phyloP scores from a whole-genome alignment of 2,797 vertebrate genomes.

The Sebastes nivosus region DNA sequence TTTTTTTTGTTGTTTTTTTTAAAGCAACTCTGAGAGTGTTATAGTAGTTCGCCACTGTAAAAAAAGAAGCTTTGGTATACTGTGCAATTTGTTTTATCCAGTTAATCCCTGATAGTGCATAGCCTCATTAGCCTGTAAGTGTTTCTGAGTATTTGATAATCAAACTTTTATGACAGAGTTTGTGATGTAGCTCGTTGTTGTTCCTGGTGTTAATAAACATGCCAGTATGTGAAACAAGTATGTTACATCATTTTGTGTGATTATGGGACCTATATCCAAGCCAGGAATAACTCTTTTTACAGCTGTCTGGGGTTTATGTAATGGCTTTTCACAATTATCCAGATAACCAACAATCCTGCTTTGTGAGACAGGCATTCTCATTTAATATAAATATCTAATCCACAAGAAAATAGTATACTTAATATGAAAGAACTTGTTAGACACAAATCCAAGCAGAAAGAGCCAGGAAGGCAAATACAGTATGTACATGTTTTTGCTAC shows the following conservation, averaged over 20 bases:
- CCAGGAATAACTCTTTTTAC: not conserved
- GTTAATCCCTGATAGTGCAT: constrained; percentile 13
- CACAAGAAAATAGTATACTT: not conserved
- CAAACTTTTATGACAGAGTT: constrained; percentile 35
- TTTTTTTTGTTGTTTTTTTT: not conserved
- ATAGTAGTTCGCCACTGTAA: constrained; percentile 20
- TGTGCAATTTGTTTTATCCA: constrained; percentile 31
- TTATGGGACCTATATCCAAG: not conserved
- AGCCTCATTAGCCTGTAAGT: constrained; percentile 56
- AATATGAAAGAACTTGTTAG: not conserved
- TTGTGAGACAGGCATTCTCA: not conserved
- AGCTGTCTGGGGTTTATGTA: not conserved
- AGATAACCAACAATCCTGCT: too few relatives aligned
- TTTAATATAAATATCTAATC: not conserved
- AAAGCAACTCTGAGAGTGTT: not conserved
- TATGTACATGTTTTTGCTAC: not conserved
- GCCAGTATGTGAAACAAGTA: constrained; percentile 23
- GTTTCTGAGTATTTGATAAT: constrained; percentile 40
- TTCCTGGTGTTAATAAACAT: constrained; percentile 68
- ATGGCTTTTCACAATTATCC: not conserved
- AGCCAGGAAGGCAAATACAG: not conserved
- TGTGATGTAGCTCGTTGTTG: constrained; percentile 60
- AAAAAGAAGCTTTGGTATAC: not conserved
- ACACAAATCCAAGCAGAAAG: not conserved
- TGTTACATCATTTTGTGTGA: not conserved